Base-by-base conservation (phyloP, 2,797 vertebrate genomes). In the Hephaestus fuliginosus region DNA sequence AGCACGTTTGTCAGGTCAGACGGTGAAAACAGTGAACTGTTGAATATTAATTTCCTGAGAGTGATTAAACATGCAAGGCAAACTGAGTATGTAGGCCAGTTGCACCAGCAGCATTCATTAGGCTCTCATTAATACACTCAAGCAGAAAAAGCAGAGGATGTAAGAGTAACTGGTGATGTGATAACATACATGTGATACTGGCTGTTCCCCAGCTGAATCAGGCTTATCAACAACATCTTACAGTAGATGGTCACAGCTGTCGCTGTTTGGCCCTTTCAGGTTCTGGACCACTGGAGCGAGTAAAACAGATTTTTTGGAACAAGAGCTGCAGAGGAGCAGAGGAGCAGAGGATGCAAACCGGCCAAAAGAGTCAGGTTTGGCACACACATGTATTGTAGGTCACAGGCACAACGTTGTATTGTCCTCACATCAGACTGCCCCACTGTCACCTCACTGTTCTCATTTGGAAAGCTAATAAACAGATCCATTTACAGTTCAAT, bases 51-150 rank as follows among this genome's bases (percentile, higher is more conserved):
- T 85, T 81, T 79, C 17, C 70, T 63, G 48, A 43, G 22, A 36
- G 71, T 86, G 66, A 87, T 89, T 82, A 79, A 74, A 57, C n/a
- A 80, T 76, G 48, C 11, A 10, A 77, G 65, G 58, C 67, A 44
- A 74, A 69, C 51, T 61, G 70, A 43, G 20, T 80, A 89, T 90
- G 74, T 86, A 86, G 81, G 85, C 56, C 88, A 83, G 63, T 55
- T 77, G 70, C 62, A 61, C 43, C 22, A 39, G 49, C 61, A 81
- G 72, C 49, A 44, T 76, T 84, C 22, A 83, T 76, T 63, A 67
- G 55, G 56, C 39, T 55, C 70, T 88, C 51, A 86, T 86, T 83
- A 83, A 82, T 82, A 81, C 51, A 70, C 52, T 78, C 11, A 46
- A 70, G 60, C 64, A 56, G 48, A 51, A 78, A 44, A 79, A 58